These are phyloP conservation scores for Clytia hemisphaerica DNA, from an alignment of 30 jellyfish, hydroid and myxozoan species.

Conservation along the genomic window DNA sequence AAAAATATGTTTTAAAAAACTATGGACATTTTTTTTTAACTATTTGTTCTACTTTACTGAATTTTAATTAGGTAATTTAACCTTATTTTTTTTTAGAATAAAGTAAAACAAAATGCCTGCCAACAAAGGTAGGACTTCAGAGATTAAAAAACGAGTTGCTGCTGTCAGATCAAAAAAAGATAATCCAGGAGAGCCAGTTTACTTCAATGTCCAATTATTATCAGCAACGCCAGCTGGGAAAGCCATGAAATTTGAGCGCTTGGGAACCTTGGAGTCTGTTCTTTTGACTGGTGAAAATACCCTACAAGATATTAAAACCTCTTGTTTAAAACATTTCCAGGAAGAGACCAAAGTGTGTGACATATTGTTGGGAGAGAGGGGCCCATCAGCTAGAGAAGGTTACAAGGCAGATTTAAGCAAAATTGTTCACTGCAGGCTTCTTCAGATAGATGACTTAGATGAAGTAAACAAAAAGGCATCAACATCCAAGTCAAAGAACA, in stretches of 20 bases:
- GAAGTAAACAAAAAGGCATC: too few relatives aligned
- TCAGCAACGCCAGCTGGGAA: slow-evolving; percentile 39
- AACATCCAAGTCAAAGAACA: too few relatives aligned
- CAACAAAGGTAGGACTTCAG: too few relatives aligned
- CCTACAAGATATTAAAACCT: slow-evolving; percentile 6
- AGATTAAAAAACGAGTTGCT: too few relatives aligned
- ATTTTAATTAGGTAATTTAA: too few relatives aligned
- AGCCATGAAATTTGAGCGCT: slow-evolving; percentile 37
- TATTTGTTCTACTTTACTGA: too few relatives aligned
- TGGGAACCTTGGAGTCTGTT: slow-evolving; percentile 42
- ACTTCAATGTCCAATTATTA: slow-evolving; percentile 26
- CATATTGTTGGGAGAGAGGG: slow-evolving; percentile 28
- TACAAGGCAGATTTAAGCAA: slow-evolving; percentile 23
- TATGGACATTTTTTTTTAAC: too few relatives aligned
- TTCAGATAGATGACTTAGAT: slow-evolving; percentile 16
- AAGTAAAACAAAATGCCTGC: too few relatives aligned
- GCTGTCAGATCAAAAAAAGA: too few relatives aligned
- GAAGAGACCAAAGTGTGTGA: slow-evolving; percentile 6
- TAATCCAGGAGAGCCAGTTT: too few relatives aligned
- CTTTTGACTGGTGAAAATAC: slow-evolving; percentile 19
- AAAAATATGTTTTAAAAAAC: too few relatives aligned
- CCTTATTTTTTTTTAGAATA: too few relatives aligned
- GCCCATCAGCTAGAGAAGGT: slow-evolving; percentile 26
- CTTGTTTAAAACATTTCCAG: slow-evolving; percentile 32
- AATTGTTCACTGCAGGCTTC: slow-evolving; percentile 30